Conservation (phyloP, 30 jellyfish, hydroid and myxozoan species). For the Aurelia aurita complex sp. Pacific region DNA sequence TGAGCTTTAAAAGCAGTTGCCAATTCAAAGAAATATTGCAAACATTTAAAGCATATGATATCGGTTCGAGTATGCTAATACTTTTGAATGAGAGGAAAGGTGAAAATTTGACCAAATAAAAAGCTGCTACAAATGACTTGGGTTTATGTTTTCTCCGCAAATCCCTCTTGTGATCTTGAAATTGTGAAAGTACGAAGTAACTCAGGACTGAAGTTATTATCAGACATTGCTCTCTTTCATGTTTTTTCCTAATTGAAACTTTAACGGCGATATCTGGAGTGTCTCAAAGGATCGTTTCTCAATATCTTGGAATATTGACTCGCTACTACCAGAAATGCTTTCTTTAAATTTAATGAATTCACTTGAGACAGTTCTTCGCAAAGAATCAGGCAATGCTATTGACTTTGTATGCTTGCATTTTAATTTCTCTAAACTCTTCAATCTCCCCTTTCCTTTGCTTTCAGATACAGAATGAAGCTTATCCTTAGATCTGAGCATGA, state of each 20-base stretch:
- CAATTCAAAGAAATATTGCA: too few species aligned
- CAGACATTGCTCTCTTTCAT: slow-evolving; percentile 43
- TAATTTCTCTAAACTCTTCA: slow-evolving; percentile 26
- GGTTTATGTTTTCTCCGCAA: too few species aligned
- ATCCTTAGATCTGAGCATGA: background rate
- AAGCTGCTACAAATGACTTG: too few species aligned
- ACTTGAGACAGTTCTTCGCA: slow-evolving; percentile 48
- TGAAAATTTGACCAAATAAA: too few species aligned
- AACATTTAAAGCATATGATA: too few species aligned
- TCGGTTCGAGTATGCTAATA: too few species aligned
- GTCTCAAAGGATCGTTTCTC: slow-evolving; percentile 4
- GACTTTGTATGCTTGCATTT: slow-evolving; percentile 51
- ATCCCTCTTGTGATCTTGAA: too few species aligned
- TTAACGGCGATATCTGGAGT: slow-evolving; percentile 29
- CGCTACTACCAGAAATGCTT: background rate
- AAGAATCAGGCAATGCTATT: slow-evolving; percentile 43
- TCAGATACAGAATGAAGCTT: background rate
- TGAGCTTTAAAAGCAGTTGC: too few species aligned
- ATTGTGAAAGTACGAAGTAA: too few species aligned
- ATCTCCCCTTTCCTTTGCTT: background rate
- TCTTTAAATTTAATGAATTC: slow-evolving; percentile 10
- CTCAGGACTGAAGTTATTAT: background rate
- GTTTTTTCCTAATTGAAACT: slow-evolving; percentile 30
- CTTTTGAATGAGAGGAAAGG: too few species aligned
- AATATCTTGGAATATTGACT: background rate